A percentile compares a stretch with the other conserved stretches of the same genome.
Conservation (phyloP, 2,888 invertebrate species). For the Himalopsyche anomala region DNA sequence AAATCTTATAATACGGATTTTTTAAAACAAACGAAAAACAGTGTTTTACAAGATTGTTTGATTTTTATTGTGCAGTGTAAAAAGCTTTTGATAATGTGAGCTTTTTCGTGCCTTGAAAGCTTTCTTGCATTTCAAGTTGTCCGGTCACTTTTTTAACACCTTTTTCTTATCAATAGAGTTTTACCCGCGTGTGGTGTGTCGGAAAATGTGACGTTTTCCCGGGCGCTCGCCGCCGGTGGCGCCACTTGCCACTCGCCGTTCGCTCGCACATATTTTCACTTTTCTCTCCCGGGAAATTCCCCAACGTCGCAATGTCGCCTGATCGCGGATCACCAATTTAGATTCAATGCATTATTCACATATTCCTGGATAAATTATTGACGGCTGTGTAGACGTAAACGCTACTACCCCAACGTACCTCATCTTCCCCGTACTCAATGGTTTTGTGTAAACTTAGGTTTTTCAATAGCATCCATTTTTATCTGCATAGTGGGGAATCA, state of each 20-base stretch:
- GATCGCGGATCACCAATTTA: not conserved
- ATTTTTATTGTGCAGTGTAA: slow-evolving; percentile 24
- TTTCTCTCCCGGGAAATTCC: slow-evolving; percentile 30
- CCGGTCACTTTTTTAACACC: not conserved
- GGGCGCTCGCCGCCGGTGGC: slow-evolving; percentile 6
- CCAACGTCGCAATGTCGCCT: slow-evolving; percentile 27
- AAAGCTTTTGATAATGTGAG: not conserved
- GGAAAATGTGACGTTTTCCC: slow-evolving; percentile 34
- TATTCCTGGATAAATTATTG: not conserved
- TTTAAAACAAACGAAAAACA: too few species aligned
- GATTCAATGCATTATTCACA: slow-evolving; percentile 7
- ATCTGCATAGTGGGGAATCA: slow-evolving; percentile 7
- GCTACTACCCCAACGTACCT: not conserved
- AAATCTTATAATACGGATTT: not conserved
- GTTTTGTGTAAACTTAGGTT: not conserved
- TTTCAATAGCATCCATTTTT: not conserved
- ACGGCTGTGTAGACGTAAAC: not conserved
- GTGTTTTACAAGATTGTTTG: not conserved
- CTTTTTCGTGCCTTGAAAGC: not conserved
- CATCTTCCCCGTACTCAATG: not conserved
- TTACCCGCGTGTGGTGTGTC: slow-evolving; percentile 19
- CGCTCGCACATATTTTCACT: slow-evolving; percentile 16
- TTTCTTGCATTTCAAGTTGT: not conserved
- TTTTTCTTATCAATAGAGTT: slow-evolving; percentile 26
- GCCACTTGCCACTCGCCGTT: slow-evolving; percentile 15